phyloP scores from a whole-genome alignment of 2,888 invertebrate genomes.

The Drosophila merina region DNA sequence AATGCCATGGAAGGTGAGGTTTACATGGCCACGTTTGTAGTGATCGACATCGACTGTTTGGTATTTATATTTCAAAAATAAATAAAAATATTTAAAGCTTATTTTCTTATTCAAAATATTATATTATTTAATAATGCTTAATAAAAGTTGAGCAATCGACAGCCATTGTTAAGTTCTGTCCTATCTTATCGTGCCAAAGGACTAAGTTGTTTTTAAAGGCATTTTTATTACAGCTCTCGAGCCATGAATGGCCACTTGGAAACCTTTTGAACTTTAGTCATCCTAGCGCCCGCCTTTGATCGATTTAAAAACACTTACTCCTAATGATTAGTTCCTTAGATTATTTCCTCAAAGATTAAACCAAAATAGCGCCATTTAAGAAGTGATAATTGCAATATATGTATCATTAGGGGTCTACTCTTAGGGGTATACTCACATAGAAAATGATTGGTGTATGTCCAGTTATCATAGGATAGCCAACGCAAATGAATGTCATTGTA shows the following conservation, averaged over 20 bases:
- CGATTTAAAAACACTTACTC: not conserved
- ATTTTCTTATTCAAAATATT: not conserved
- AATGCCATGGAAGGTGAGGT: conserved; percentile 91
- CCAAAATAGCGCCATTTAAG: not conserved
- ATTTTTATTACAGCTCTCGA: not conserved
- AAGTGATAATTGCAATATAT: not conserved
- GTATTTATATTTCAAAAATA: not conserved
- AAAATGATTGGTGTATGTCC: conserved; percentile 90
- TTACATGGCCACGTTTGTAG: conserved; percentile 71
- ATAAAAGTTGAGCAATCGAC: not conserved
- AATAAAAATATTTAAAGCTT: not conserved
- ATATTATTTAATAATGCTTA: not conserved
- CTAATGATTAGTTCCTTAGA: not conserved
- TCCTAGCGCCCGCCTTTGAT: not conserved
- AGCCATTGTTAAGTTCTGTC: not conserved
- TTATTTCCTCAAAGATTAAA: not conserved
- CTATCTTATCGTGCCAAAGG: not conserved
- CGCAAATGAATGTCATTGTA: conserved; percentile 92
- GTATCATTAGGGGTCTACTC: too few species aligned
- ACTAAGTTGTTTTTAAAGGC: not conserved
- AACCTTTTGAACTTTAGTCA: not conserved
- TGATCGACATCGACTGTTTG: conserved; percentile 61
- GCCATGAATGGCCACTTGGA: not conserved
- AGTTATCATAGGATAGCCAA: conserved; percentile 92
- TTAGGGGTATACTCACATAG: conserved; percentile 86